These are phyloP conservation scores for Parthenolecanium corni DNA, from an alignment of 2,888 invertebrate genomes.

Conservation along the genomic window DNA sequence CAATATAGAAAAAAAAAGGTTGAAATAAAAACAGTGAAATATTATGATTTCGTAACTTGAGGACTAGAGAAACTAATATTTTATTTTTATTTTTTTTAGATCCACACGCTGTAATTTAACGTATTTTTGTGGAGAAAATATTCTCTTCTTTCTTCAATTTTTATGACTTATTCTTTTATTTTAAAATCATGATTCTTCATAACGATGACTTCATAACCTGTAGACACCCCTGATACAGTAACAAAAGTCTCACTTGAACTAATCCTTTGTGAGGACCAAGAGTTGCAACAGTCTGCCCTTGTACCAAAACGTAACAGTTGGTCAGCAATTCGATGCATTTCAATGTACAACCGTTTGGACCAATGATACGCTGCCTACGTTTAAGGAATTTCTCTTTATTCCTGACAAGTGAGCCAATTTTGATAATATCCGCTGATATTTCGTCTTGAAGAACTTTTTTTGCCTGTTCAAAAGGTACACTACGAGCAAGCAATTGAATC, in stretches of 20 bases:
- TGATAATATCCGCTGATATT: constrained; percentile 87
- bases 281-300: constrained; percentile 93
- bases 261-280: constrained; percentile 91
- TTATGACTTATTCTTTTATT: no score
- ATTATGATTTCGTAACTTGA: neutral
- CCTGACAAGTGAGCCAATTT: constrained; percentile 78
- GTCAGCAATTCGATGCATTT: constrained; percentile 94
- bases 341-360: constrained; percentile 94
- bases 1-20: no score
- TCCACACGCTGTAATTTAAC: no score
- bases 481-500: constrained; percentile 85
- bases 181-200: no score
- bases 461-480: constrained; percentile 95
- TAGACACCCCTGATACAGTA: no score
- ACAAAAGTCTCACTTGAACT: constrained; percentile 51
- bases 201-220: no score
- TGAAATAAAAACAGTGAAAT: no score
- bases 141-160: no score
- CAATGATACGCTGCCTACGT: constrained; percentile 84
- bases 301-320: constrained; percentile 89
- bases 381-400: constrained; percentile 93
- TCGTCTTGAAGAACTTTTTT: constrained; percentile 77
- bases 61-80: no score
- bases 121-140: no score
- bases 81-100: no score